Evolutionary conservation across 2,888 invertebrate genomes (phyloP).

Genomic region (Dryadula phaetusa): DNA sequence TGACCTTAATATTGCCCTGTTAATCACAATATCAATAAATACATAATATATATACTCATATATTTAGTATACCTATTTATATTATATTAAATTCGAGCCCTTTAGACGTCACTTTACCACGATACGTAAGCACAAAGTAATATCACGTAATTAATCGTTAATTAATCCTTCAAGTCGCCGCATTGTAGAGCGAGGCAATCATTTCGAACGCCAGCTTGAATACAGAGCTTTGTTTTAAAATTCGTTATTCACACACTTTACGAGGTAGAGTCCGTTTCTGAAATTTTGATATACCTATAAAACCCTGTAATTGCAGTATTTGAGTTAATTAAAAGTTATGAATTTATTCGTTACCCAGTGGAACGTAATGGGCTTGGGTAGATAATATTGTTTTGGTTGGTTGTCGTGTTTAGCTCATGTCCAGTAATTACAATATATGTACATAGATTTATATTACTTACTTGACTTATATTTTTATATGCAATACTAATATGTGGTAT

Average conservation of each 20-base stretch:
- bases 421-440: background rate
- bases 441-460: background rate
- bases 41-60: background rate
- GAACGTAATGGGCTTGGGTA: conserved; percentile 66
- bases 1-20: too few species aligned
- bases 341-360: conserved; percentile 64
- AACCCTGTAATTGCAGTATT: conserved; percentile 81
- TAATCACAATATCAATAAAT: background rate
- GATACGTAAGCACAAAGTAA: background rate
- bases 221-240: conserved; percentile 50
- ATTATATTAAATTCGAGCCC: background rate
- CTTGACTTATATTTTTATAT: background rate
- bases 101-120: background rate
- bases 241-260: conserved; percentile 84
- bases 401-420: conserved; percentile 41
- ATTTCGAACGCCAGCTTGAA: conserved; percentile 36
- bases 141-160: conserved; percentile 15
- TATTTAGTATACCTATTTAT: too few species aligned
- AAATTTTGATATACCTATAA: conserved; percentile 83
- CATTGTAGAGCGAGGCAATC: conserved; percentile 18
- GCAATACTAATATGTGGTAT: too few species aligned
- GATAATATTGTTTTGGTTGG: conserved; percentile 50
- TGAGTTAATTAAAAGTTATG: conserved; percentile 84
- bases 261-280: conserved; percentile 82
- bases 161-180: conserved; percentile 20